Evolutionary conservation across 2,113 vertebrate genomes (phyloP).

Genomic region (Zosterops lateralis): DNA sequence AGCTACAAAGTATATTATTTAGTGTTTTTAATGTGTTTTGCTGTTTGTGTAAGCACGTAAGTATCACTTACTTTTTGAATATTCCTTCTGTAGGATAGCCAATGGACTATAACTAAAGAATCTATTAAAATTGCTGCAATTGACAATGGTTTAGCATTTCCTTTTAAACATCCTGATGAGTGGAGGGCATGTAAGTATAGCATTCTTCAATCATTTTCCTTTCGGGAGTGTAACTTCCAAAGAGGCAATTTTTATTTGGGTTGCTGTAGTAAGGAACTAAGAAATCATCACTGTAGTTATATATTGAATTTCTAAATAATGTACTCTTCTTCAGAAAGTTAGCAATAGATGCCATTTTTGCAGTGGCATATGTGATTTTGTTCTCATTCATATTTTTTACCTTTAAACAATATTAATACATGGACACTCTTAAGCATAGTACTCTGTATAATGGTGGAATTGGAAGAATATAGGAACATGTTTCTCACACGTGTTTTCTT

Average conservation of each 20-base stretch:
- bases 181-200: constrained; percentile 89
- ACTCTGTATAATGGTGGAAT: background rate
- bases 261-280: background rate
- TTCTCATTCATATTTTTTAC: background rate
- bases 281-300: background rate
- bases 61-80: background rate
- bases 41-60: background rate
- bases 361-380: background rate
- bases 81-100: constrained; percentile 71
- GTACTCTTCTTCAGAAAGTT: background rate
- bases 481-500: background rate
- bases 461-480: background rate
- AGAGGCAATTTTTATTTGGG: background rate
- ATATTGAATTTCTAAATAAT: background rate
- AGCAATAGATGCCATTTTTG: background rate
- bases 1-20: background rate
- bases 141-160: constrained; percentile 96
- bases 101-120: constrained; percentile 76
- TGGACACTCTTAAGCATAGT: background rate
- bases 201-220: background rate
- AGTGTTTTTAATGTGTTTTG: background rate
- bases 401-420: background rate
- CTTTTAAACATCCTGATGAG: constrained; percentile 97
- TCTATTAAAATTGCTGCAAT: constrained; percentile 92
- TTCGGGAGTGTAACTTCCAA: background rate